Evolutionary conservation across 2,797 vertebrate species (phyloP).

Genomic region (Delichon dasypus): DNA sequence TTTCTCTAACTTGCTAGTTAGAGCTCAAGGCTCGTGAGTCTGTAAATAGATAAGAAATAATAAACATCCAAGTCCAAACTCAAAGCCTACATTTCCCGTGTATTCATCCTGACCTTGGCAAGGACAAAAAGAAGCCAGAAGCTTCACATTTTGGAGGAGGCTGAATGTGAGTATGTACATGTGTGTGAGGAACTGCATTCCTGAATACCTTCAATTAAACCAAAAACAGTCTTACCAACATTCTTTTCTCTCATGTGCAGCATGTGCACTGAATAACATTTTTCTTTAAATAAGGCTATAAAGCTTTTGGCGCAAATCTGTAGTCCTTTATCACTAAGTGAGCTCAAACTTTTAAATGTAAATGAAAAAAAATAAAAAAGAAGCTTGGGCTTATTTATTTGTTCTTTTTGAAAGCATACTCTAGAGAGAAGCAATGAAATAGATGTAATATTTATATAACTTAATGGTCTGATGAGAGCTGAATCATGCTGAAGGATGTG

Average conservation of each 20-base stretch:
- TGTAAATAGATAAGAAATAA: too few relatives aligned
- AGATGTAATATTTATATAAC: background rate
- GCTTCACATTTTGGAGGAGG: background rate
- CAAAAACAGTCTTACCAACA: background rate
- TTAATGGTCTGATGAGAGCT: background rate
- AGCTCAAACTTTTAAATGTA: background rate
- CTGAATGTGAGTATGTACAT: background rate
- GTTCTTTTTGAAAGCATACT: background rate
- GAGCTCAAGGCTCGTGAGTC: too few relatives aligned
- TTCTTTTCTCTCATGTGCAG: background rate
- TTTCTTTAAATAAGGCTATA: constrained; percentile 9
- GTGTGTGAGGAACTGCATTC: background rate
- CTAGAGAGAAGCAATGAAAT: background rate
- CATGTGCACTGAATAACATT: background rate
- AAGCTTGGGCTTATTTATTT: constrained; percentile 30
- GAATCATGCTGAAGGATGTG: background rate
- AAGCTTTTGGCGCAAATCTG: background rate
- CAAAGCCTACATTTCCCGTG: too few relatives aligned
- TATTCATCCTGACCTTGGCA: too few relatives aligned
- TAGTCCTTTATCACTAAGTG: background rate
- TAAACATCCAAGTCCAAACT: too few relatives aligned
- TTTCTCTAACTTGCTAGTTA: too few relatives aligned
- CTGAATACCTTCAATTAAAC: background rate
- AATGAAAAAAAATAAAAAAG: background rate
- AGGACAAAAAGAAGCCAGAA: too few relatives aligned